Evolutionary conservation across 2,113 vertebrate genomes (phyloP).

Genomic region (Corythoichthys haematopterus): DNA sequence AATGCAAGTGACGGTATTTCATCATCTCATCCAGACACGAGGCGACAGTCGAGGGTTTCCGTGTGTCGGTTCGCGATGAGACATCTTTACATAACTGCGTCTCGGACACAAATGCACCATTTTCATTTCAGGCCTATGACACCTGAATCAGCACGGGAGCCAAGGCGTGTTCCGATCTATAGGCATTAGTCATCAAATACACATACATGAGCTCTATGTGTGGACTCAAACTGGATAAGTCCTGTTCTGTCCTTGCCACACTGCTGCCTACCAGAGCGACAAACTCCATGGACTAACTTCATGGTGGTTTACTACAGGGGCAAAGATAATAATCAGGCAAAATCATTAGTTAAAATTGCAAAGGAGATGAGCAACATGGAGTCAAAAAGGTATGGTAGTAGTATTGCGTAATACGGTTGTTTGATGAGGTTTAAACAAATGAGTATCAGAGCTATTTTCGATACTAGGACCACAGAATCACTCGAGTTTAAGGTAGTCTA

Average conservation of each 20-base stretch:
- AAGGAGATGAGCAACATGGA: neutral
- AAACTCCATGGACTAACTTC: neutral
- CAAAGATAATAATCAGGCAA: neutral
- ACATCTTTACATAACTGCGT: slow-evolving; percentile 21
- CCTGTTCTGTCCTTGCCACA: slow-evolving; percentile 31
- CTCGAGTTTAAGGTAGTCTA: neutral
- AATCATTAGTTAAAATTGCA: neutral
- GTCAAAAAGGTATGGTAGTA: neutral
- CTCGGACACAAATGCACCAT: slow-evolving; percentile 41
- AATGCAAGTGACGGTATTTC: slow-evolving; percentile 18
- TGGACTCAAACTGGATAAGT: slow-evolving; percentile 40
- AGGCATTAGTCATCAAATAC: slow-evolving; percentile 58
- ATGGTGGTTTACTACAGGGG: neutral
- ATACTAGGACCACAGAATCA: neutral
- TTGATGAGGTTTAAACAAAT: neutral
- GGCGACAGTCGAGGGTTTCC: neutral
- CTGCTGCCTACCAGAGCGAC: slow-evolving; percentile 16
- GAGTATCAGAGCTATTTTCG: neutral
- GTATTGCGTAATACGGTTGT: neutral
- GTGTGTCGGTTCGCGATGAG: neutral
- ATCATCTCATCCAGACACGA: slow-evolving; percentile 17
- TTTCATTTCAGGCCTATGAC: slow-evolving; percentile 40
- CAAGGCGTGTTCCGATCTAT: slow-evolving; percentile 54
- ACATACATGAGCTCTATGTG: slow-evolving; percentile 38
- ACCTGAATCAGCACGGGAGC: slow-evolving; percentile 33